Evolutionary conservation across 2,113 vertebrate genomes (phyloP).

Genomic region (Rhodinocichla rosea): DNA sequence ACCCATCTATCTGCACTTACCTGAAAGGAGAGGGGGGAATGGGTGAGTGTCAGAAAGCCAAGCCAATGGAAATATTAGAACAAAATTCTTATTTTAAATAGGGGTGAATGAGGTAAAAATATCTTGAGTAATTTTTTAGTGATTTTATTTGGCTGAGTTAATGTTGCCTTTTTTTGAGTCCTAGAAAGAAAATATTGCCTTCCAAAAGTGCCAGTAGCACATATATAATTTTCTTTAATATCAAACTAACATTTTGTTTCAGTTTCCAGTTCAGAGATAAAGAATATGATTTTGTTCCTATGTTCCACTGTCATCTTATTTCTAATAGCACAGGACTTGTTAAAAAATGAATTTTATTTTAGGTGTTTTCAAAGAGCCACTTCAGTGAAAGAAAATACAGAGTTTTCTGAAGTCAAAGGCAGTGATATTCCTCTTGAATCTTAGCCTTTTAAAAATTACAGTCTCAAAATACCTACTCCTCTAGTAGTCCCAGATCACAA

Average conservation of each 20-base stretch:
- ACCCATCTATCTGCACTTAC: rapidly evolving
- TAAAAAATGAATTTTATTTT: background rate
- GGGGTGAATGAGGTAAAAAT: background rate
- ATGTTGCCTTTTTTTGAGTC: background rate
- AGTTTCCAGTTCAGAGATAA: background rate
- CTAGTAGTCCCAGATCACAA: background rate
- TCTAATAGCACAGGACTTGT: background rate
- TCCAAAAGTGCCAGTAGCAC: background rate
- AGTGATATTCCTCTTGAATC: background rate
- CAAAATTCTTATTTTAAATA: background rate
- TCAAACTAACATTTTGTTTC: background rate
- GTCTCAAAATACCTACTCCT: background rate
- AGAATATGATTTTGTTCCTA: background rate
- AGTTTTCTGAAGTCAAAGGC: background rate
- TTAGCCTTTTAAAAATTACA: background rate
- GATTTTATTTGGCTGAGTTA: background rate
- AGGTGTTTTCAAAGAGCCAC: background rate
- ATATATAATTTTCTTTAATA: background rate
- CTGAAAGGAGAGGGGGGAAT: background rate
- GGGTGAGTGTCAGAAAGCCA: background rate
- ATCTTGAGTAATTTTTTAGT: background rate
- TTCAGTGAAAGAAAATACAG: background rate
- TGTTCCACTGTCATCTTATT: background rate
- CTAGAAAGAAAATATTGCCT: background rate
- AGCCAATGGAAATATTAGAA: background rate